These are phyloP conservation scores for Pseudomyrmex gracilis DNA, from an alignment of 1,140 invertebrate species.

Conservation along the genomic window DNA sequence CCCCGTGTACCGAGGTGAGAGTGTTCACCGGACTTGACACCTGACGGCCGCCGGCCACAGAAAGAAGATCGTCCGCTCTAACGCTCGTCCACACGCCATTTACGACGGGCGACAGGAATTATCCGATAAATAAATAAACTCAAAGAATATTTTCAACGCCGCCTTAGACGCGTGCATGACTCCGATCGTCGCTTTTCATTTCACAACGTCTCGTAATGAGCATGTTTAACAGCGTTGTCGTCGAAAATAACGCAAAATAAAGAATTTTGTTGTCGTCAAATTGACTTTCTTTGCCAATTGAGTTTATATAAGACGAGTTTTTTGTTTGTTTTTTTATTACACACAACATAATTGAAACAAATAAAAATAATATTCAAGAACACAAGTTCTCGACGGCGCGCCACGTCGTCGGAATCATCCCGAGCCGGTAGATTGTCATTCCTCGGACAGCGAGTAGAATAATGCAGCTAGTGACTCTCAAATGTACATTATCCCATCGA, in stretches of 20 bases:
- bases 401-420: background rate
- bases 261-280: too few species aligned
- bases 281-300: too few species aligned
- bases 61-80: conserved; percentile 66
- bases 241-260: too few species aligned
- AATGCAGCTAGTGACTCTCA: conserved; percentile 30
- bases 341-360: too few species aligned
- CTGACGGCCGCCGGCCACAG: conserved; percentile 74
- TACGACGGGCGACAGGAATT: conserved; percentile 43
- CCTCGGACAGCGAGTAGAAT: conserved; percentile 15
- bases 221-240: too few species aligned
- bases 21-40: conserved; percentile 74
- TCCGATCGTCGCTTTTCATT: too few species aligned
- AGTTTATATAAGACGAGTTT: too few species aligned
- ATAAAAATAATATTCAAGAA: background rate
- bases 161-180: too few species aligned
- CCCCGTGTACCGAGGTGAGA: conserved; percentile 70
- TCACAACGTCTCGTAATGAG: too few species aligned
- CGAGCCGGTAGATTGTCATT: background rate
- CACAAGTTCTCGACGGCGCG: background rate
- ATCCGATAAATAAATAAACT: conserved; percentile 44
- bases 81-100: conserved; percentile 32
- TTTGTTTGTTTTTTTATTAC: too few species aligned
- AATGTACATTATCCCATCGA: conserved; percentile 37
- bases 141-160: too few species aligned